Evolutionary conservation across 2,113 vertebrate species (phyloP).

Genomic region (Bos javanicus): DNA sequence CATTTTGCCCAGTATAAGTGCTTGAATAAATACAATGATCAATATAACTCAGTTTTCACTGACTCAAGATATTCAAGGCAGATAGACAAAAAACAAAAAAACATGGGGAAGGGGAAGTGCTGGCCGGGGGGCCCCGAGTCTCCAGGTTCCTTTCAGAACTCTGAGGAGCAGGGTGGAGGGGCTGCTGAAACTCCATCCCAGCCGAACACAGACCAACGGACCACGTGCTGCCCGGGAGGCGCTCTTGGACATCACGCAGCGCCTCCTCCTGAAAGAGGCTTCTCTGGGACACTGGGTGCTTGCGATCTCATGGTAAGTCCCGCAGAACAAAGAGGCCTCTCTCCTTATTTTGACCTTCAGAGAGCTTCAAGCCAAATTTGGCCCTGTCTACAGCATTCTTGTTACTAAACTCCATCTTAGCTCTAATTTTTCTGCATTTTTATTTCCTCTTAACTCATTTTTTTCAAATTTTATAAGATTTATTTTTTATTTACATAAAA

Average conservation of each 20-base stretch:
- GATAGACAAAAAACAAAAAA: background rate
- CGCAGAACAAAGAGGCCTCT: background rate
- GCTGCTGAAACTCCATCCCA: too few species aligned
- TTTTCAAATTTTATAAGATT: background rate
- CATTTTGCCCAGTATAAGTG: background rate
- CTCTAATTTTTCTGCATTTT: background rate
- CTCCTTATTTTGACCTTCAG: background rate
- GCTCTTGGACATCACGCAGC: background rate
- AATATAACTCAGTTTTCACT: background rate
- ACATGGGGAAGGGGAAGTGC: background rate
- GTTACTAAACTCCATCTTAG: background rate
- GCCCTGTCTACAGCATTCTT: background rate
- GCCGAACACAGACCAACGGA: accelerated
- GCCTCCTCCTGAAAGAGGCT: background rate
- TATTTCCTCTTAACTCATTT: background rate
- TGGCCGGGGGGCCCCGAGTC: accelerated
- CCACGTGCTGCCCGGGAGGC: background rate
- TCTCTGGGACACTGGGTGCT: background rate
- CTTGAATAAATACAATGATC: background rate
- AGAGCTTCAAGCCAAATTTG: background rate
- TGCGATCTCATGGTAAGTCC: background rate
- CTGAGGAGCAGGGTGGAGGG: background rate
- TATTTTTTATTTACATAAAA: background rate
- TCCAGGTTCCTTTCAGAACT: background rate
- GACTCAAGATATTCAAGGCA: background rate